Evolutionary conservation across 1,140 invertebrate genomes (phyloP), one percentile per base, ranked within the genome.

Genomic region (Thalassaphorura encarpata): DNA sequence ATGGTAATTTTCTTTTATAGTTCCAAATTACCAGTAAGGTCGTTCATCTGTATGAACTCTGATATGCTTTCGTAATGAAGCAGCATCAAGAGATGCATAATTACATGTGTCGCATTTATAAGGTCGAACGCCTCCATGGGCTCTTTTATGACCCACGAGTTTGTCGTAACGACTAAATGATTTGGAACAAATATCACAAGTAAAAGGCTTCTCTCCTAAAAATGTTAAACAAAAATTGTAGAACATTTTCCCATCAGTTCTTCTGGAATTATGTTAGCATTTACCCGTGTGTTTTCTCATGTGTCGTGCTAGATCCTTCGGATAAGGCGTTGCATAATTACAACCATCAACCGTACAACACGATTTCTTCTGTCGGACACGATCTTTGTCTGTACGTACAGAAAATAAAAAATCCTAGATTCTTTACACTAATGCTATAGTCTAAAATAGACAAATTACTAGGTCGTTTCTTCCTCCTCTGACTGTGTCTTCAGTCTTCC

Each of bases 161-260:
- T 83, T 75, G 52, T 76, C 72, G 65, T 77, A 75, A 2, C 82
- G 69, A 68, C 84, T 88, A 67, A 88, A 89, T 15, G 79, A 77
- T 57, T 83, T 81, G 1, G 76, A 75, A 67, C 86, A 89, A 40
- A 79, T 67, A n/a, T 80, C 77, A 66, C 86, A 89, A 36, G 76
- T 75, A 66, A 79, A 85, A 0, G 82, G 83, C 68, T 84, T 81
- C 68, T 85, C 78, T 8, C 81, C 80, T 71, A 39, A 39, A 60
- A 64, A 19, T 41, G 23, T 49, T 36, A 48, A 56, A 26, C 19
- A 31, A 39, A n/a, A 48, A 62, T 31, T 45, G 24, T n/a, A 42
- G 5, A 21, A 24, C 11, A n/a, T n/a, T 57, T 40, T 55, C 40
- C 24, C 21, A 2, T 3, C 11, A 27, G 45, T 21, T 21, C n/a